Percentiles rank a stretch among this genome's conserved stretches.
Conservation (phyloP, 2,888 invertebrate genomes). For the Megalurothrips usitatus region DNA sequence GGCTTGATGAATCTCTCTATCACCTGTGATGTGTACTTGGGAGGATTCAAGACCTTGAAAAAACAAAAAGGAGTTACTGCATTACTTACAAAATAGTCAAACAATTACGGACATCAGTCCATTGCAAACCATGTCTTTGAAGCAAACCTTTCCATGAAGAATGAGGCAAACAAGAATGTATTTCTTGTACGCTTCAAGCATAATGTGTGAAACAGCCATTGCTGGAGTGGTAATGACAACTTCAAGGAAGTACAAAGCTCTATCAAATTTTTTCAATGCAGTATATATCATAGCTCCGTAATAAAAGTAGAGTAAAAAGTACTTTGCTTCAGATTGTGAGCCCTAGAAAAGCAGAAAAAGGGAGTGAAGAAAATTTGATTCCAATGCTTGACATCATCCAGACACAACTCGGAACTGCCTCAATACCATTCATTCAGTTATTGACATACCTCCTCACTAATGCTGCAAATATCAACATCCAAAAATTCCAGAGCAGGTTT, state of each 20-base stretch:
- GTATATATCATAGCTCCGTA: constrained; percentile 98
- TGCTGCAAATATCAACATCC: constrained; percentile 86
- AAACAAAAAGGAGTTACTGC: constrained; percentile 29
- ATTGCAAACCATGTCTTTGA: too few species aligned
- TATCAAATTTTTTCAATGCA: constrained; percentile 85
- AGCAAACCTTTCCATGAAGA: constrained; percentile 76
- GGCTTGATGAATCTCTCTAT: constrained; percentile 81
- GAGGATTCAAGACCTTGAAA: constrained; percentile 57
- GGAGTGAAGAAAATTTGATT: constrained; percentile 6
- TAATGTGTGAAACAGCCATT: constrained; percentile 90
- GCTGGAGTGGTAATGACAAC: constrained; percentile 94
- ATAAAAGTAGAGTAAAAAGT: constrained; percentile 91
- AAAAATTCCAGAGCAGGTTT: constrained; percentile 85
- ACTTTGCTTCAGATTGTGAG: constrained; percentile 77
- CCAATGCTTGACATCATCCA: not conserved
- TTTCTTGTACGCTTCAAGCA: constrained; percentile 97
- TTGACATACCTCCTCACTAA: constrained; percentile 69
- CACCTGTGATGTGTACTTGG: constrained; percentile 89
- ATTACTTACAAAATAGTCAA: constrained; percentile 51
- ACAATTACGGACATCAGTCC: constrained; percentile 31
- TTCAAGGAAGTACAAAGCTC: constrained; percentile 93
- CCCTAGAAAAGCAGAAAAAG: constrained; percentile 53
- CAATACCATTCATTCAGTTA: constrained; percentile 33
- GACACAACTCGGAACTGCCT: constrained; percentile 30
- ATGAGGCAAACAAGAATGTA: constrained; percentile 89